Evolutionary conservation across 2,797 vertebrate genomes (phyloP).

Genomic region (Parotocinclus haroldoi): DNA sequence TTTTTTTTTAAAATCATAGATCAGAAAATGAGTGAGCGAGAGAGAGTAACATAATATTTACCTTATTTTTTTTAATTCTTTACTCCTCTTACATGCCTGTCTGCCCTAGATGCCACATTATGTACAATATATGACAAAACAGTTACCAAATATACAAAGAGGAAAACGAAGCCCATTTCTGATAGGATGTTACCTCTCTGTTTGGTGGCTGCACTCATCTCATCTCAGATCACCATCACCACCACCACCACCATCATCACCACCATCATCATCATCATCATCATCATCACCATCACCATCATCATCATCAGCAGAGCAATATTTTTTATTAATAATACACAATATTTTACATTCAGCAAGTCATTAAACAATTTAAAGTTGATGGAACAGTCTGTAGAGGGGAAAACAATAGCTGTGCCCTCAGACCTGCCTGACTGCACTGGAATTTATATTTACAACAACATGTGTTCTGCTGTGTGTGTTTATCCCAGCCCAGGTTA

Average conservation of each 20-base stretch:
- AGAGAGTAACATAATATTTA: slow-evolving; percentile 74
- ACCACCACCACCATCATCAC: too few species aligned
- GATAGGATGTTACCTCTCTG: too few species aligned
- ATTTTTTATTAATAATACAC: slow-evolving; percentile 75
- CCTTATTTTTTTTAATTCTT: slow-evolving; percentile 52
- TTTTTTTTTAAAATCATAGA: slow-evolving; percentile 67
- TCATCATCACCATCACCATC: too few species aligned
- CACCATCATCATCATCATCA: too few species aligned
- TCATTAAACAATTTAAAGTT: slow-evolving; percentile 79
- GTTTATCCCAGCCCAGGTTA: background rate
- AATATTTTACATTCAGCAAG: slow-evolving; percentile 80
- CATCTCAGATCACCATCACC: too few species aligned
- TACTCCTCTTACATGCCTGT: slow-evolving; percentile 84
- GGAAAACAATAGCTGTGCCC: slow-evolving; percentile 36
- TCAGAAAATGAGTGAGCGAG: slow-evolving; percentile 84
- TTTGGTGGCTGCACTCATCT: slow-evolving; percentile 52
- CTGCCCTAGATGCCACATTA: slow-evolving; percentile 90
- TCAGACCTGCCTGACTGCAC: slow-evolving; percentile 44
- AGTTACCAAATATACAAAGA: slow-evolving; percentile 98
- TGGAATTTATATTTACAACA: slow-evolving; percentile 38
- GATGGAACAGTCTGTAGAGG: slow-evolving; percentile 71
- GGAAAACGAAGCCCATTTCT: slow-evolving; percentile 79
- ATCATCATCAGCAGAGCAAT: slow-evolving; percentile 55
- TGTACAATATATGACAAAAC: slow-evolving; percentile 99
- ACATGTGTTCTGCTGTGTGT: too few species aligned